These are phyloP conservation scores for Tinamus major DNA, from an alignment of 2,797 vertebrate genomes.

Conservation along the genomic window DNA sequence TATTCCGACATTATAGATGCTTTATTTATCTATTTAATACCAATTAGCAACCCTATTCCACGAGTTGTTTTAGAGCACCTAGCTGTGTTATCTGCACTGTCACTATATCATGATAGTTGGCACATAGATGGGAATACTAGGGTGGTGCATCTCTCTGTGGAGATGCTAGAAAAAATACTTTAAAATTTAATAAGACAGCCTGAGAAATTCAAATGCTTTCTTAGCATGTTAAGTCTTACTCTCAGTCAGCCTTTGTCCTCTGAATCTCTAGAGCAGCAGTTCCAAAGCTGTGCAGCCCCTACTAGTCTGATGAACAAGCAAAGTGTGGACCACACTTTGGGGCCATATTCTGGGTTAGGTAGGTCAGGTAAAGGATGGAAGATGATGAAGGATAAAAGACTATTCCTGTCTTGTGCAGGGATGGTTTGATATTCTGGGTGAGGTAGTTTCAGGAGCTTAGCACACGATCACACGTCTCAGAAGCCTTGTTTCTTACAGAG, in stretches of 20 bases:
- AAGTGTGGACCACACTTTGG: background rate
- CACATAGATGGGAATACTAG: background rate
- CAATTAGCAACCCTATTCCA: background rate
- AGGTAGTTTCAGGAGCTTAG: background rate
- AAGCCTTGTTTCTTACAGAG: background rate
- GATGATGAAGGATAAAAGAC: background rate
- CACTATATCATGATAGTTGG: background rate
- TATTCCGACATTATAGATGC: background rate
- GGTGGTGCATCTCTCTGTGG: no score
- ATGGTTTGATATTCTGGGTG: background rate
- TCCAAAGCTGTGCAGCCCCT: background rate
- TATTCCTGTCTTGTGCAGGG: accelerated
- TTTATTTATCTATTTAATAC: background rate
- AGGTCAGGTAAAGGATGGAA: background rate
- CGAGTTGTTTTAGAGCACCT: background rate
- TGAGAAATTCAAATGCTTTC: background rate
- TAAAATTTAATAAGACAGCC: background rate
- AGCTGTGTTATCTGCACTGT: background rate
- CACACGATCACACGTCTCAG: background rate
- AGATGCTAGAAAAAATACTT: background rate
- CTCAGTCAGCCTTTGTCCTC: background rate
- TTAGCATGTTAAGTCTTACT: background rate
- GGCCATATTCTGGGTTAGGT: background rate
- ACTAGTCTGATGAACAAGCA: background rate
- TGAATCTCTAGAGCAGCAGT: background rate